Conservation (phyloP, 2,888 invertebrate genomes). For the Cheilosia vernalis region DNA sequence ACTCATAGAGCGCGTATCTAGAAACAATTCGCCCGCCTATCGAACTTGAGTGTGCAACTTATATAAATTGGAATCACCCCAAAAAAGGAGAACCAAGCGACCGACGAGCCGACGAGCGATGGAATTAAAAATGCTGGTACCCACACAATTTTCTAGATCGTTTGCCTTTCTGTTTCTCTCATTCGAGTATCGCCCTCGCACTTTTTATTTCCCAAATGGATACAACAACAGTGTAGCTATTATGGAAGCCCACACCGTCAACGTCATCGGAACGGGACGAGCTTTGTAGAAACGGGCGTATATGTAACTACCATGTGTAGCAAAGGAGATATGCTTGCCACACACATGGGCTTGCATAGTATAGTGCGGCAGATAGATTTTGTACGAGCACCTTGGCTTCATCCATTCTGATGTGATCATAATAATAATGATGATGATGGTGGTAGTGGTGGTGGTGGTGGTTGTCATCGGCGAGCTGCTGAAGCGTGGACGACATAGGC, state of each 20-base stretch:
- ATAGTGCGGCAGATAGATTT: conserved; percentile 16
- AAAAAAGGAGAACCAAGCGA: conserved; percentile 60
- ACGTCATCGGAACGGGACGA: conserved; percentile 66
- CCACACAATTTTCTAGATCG: conserved; percentile 69
- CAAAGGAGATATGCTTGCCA: conserved; percentile 56
- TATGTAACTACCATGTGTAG: conserved; percentile 31
- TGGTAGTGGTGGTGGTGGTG: conserved; percentile 34
- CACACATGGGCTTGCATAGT: conserved; percentile 49
- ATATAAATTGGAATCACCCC: conserved; percentile 69
- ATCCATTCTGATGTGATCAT: conserved; percentile 38
- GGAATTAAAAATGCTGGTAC: conserved; percentile 70
- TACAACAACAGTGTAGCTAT: conserved; percentile 46
- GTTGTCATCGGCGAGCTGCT: conserved; percentile 50
- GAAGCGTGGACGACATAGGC: conserved; percentile 68
- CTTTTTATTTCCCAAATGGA: conserved; percentile 33
- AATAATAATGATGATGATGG: neutral
- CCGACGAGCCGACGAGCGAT: conserved; percentile 5
- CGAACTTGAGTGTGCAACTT: conserved; percentile 50
- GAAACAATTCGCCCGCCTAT: conserved; percentile 42
- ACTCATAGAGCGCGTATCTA: conserved; percentile 6
- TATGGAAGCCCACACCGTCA: conserved; percentile 61
- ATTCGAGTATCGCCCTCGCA: conserved; percentile 66
- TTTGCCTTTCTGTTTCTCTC: conserved; percentile 27
- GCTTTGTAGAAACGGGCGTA: conserved; percentile 67
- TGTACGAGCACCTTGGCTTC: conserved; percentile 47